Evolutionary conservation across 2,113 vertebrate species (phyloP).

Genomic region (Otolemur garnettii): DNA sequence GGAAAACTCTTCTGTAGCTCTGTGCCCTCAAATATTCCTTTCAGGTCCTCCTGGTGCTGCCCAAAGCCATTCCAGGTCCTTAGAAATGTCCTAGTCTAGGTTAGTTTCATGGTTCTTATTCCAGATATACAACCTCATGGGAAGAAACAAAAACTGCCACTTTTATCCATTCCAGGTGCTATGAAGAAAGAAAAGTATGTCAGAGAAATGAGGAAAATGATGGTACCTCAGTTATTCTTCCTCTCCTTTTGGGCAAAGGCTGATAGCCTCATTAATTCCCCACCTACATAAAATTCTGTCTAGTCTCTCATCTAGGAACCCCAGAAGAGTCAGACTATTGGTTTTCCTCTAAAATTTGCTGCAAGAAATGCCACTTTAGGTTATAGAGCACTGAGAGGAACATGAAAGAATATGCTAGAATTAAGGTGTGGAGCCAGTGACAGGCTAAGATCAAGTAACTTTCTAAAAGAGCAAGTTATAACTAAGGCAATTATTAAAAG

Average conservation of each 20-base stretch:
- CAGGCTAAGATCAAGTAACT: constrained; percentile 5
- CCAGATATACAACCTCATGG: constrained; percentile 59
- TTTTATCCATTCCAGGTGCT: constrained; percentile 65
- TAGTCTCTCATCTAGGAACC: constrained; percentile 35
- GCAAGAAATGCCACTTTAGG: background rate
- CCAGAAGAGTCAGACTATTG: background rate
- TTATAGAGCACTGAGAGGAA: background rate
- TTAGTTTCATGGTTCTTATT: constrained; percentile 66
- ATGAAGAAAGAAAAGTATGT: constrained; percentile 71
- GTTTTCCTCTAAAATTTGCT: background rate
- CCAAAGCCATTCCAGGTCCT: constrained; percentile 51
- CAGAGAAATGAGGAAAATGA: constrained; percentile 66
- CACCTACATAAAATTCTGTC: constrained; percentile 9
- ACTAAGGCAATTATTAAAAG: background rate
- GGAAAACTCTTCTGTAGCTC: constrained; percentile 35
- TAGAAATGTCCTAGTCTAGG: constrained; percentile 48
- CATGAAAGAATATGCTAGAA: background rate
- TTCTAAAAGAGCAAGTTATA: constrained; percentile 15
- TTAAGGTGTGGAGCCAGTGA: background rate
- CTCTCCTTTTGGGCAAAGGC: background rate
- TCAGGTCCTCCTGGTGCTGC: constrained; percentile 31
- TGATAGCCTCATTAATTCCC: constrained; percentile 12
- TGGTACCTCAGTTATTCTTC: constrained; percentile 28
- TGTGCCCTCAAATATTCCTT: constrained; percentile 37
- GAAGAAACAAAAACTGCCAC: constrained; percentile 68